A percentile compares a stretch with the other conserved stretches of the same genome.
Conservation (phyloP, 2,797 vertebrate species). For the Babyrousa celebensis region DNA sequence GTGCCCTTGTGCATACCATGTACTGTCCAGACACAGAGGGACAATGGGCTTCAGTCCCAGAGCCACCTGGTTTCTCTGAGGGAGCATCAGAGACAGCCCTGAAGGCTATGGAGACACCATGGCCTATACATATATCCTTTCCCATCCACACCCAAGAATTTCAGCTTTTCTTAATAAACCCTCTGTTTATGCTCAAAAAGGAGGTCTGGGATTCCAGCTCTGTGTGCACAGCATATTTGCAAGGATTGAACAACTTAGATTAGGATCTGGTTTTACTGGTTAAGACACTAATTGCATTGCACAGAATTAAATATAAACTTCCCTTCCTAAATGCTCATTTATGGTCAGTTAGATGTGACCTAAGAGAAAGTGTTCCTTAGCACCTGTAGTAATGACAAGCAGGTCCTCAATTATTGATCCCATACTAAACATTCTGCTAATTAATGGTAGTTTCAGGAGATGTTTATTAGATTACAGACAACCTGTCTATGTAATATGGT, state of each 20-base stretch:
- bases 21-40: too few species aligned
- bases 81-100: not conserved
- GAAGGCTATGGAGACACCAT: too few species aligned
- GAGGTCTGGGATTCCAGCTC: not conserved
- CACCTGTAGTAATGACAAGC: not conserved
- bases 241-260: not conserved
- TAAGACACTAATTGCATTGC: not conserved
- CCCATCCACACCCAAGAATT: not conserved
- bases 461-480: constrained; percentile 55
- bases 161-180: not conserved
- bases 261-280: not conserved
- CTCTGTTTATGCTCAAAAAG: not conserved
- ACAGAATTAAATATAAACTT: not conserved
- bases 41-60: not conserved
- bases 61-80: not conserved
- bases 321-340: not conserved
- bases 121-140: not conserved
- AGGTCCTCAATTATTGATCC: not conserved
- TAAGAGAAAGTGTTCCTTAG: not conserved
- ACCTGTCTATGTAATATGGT: constrained; percentile 3
- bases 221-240: not conserved
- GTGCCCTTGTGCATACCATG: fast-evolving
- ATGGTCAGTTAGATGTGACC: not conserved
- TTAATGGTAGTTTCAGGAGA: constrained; percentile 31
- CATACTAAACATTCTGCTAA: constrained; percentile 69